These are phyloP conservation scores for Teleogryllus occipitalis DNA, from an alignment of 1,140 invertebrate genomes.

Conservation along the genomic window DNA sequence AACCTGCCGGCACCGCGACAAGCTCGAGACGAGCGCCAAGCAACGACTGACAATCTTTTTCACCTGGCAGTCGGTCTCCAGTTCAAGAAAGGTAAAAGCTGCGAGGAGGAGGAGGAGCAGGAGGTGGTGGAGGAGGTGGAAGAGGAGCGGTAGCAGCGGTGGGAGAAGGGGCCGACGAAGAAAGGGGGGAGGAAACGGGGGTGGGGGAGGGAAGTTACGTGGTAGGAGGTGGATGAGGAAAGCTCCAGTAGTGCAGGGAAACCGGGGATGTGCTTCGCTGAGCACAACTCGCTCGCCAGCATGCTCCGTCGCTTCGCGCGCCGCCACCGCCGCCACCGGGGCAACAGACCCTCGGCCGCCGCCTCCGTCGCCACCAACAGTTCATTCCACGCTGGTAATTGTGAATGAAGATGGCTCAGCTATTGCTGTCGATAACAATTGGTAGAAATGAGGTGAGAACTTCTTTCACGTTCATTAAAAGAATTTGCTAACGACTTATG, in stretches of 20 bases:
- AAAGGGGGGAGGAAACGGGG: background rate
- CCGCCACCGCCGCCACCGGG: too few species aligned
- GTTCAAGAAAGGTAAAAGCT: too few species aligned
- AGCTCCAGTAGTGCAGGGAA: constrained; percentile 8
- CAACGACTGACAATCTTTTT: background rate
- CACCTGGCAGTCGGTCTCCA: background rate
- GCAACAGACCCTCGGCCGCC: background rate
- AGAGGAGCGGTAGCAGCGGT: background rate
- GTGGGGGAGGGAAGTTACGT: background rate
- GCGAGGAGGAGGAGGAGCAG: background rate
- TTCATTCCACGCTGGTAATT: background rate
- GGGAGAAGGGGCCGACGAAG: background rate
- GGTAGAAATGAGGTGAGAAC: background rate
- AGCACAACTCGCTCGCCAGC: constrained; percentile 21
- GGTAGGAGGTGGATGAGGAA: background rate
- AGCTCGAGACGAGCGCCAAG: background rate
- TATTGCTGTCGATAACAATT: background rate
- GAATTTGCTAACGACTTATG: too few species aligned
- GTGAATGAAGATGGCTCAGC: background rate
- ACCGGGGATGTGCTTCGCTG: constrained; percentile 28
- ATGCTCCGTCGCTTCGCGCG: background rate
- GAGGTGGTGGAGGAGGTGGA: background rate
- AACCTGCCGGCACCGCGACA: too few species aligned
- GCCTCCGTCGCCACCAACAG: background rate
- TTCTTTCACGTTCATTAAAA: background rate